Conservation (phyloP, 2,113 vertebrate species). For the Oreochromis niloticus region DNA sequence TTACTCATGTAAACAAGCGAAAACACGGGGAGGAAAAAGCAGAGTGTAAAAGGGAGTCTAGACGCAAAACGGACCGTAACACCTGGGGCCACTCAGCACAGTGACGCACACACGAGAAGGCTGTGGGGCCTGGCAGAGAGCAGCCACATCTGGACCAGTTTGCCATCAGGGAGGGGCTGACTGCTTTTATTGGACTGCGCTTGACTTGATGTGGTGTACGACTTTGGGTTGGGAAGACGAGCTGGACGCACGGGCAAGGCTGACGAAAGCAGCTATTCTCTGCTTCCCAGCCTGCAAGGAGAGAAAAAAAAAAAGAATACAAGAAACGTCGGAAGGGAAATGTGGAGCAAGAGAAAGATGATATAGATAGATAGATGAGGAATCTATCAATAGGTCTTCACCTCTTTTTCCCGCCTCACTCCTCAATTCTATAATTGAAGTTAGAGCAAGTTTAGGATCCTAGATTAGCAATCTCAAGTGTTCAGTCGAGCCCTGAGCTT, state of each 20-base stretch:
- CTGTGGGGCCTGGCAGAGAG: constrained; percentile 62
- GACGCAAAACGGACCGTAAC: constrained; percentile 64
- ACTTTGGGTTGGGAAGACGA: not conserved
- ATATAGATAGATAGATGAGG: not conserved
- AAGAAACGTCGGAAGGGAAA: not conserved
- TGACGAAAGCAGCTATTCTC: not conserved
- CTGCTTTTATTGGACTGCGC: not conserved
- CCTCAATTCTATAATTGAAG: constrained; percentile 46
- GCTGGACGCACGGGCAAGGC: not conserved
- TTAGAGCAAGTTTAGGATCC: constrained; percentile 45
- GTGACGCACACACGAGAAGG: constrained; percentile 61
- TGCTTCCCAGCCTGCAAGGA: not conserved
- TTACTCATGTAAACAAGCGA: constrained; percentile 2
- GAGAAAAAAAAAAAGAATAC: not conserved
- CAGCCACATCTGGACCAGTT: constrained; percentile 63
- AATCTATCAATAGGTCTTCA: constrained; percentile 38
- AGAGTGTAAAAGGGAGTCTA: not conserved
- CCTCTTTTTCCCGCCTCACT: not conserved
- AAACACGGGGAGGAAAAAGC: not conserved
- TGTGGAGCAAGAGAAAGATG: not conserved
- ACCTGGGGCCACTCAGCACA: constrained; percentile 74
- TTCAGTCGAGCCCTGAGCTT: constrained; percentile 18
- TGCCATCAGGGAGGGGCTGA: constrained; percentile 33
- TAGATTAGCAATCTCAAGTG: constrained; percentile 60
- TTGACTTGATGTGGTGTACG: not conserved